phyloP scores from a whole-genome alignment of 92 coral and sea anemone species.

The Pocillopora grandis region DNA sequence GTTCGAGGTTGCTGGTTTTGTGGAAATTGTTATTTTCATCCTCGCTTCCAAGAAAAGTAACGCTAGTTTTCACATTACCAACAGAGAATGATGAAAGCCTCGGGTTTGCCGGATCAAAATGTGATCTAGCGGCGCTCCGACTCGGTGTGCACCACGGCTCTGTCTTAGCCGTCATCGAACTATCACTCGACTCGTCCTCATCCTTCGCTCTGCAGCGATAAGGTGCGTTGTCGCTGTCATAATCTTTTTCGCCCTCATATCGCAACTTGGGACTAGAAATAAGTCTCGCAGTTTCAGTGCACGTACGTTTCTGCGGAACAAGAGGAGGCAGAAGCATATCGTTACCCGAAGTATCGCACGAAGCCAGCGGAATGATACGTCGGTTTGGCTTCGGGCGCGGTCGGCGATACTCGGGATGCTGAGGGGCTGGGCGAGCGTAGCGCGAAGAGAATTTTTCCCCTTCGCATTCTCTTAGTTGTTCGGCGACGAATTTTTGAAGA shows the following conservation, averaged over 20 bases:
- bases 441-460: constrained; percentile 48
- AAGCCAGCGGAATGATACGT: constrained; percentile 44
- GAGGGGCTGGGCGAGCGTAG: constrained; percentile 24
- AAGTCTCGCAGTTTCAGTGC: constrained; percentile 69
- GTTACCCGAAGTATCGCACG: constrained; percentile 56
- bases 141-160: constrained; percentile 71
- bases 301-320: constrained; percentile 71
- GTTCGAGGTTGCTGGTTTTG: constrained; percentile 17
- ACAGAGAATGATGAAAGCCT: constrained; percentile 49
- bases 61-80: constrained; percentile 54
- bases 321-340: constrained; percentile 82
- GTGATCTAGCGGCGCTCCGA: constrained; percentile 27
- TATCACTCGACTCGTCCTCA: constrained; percentile 77
- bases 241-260: constrained; percentile 57
- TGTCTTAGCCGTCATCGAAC: constrained; percentile 81
- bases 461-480: constrained; percentile 86
- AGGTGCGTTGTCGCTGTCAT: constrained; percentile 71
- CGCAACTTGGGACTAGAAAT: constrained; percentile 69
- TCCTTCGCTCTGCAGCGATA: constrained; percentile 36
- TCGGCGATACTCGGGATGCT: constrained; percentile 44
- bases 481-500: constrained; percentile 88
- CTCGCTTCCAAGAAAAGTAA: constrained; percentile 79
- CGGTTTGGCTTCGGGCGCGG: constrained; percentile 59
- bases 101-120: constrained; percentile 31
- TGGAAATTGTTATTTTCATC: constrained; percentile 46